Percentiles rank a stretch among this genome's conserved stretches.
These are phyloP conservation scores for Seira musarum DNA, from an alignment of 2,888 invertebrate species.

Conservation along the genomic window DNA sequence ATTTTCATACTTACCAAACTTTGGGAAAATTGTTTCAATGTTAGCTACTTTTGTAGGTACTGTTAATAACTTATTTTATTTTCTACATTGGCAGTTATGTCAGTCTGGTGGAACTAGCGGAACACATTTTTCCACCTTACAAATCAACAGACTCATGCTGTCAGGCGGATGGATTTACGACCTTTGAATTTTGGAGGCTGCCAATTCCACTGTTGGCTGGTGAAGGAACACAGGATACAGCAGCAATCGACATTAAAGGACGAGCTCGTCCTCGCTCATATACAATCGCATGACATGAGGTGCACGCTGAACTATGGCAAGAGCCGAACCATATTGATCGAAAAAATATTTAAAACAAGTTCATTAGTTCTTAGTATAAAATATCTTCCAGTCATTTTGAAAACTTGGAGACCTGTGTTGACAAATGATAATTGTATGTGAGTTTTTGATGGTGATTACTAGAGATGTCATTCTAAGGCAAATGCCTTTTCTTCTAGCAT, in stretches of 20 bases:
- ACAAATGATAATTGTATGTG: no score
- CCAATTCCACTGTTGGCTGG: constrained; percentile 76
- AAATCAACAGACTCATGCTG: constrained; percentile 55
- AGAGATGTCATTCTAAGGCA: no score
- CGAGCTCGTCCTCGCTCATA: constrained; percentile 44
- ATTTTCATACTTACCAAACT: neutral
- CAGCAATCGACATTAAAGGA: constrained; percentile 30
- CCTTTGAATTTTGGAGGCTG: constrained; percentile 94
- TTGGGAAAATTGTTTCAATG: neutral
- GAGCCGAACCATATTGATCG: neutral
- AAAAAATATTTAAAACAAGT: neutral
- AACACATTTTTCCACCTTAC: constrained; percentile 90
- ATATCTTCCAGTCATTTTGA: constrained; percentile 18
- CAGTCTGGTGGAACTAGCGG: constrained; percentile 93
- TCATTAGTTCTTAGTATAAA: neutral
- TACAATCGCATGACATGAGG: constrained; percentile 49
- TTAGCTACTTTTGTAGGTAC: neutral
- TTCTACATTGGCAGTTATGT: constrained; percentile 82
- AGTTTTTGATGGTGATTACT: no score
- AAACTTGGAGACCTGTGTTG: constrained; percentile 34
- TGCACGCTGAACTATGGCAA: constrained; percentile 15
- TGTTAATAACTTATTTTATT: neutral
- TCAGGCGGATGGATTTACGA: constrained; percentile 80
- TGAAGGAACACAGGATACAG: constrained; percentile 2
- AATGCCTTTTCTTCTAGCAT: no score